phyloP scores from a whole-genome alignment of 2,797 vertebrate species.

The Odontamblyopus rebecca region DNA sequence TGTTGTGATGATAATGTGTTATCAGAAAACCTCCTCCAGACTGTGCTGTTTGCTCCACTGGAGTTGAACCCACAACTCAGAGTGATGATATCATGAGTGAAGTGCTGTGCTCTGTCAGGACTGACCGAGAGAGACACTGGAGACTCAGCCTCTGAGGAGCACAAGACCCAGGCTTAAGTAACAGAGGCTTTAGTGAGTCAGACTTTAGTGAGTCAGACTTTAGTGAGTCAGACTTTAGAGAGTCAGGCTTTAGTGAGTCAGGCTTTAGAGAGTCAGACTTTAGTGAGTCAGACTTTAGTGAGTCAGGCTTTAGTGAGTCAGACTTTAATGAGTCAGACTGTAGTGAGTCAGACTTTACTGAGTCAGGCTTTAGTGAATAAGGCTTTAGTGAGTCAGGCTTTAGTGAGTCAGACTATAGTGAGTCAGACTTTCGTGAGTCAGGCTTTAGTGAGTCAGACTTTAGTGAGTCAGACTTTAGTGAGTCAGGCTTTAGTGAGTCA shows the following conservation, averaged over 20 bases:
- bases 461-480: too few species aligned
- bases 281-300: too few species aligned
- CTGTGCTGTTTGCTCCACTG: background rate
- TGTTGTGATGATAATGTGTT: background rate
- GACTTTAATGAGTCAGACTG: background rate
- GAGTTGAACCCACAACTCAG: conserved; percentile 39
- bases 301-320: too few species aligned
- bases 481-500: too few species aligned
- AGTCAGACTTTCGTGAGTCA: too few species aligned
- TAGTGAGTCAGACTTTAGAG: too few species aligned
- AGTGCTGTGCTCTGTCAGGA: conserved; percentile 44
- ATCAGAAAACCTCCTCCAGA: background rate
- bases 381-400: background rate
- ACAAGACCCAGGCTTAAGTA: background rate
- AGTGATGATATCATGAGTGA: conserved; percentile 20
- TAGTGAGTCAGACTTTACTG: too few species aligned
- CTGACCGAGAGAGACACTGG: conserved; percentile 34
- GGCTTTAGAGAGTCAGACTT: background rate
- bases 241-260: background rate
- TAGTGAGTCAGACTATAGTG: too few species aligned
- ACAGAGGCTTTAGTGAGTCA: background rate
- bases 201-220: too few species aligned
- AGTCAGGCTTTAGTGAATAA: too few species aligned
- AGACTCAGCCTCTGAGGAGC: conserved; percentile 12
- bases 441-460: too few species aligned